Evolutionary conservation across 2,888 invertebrate species (phyloP).

Genomic region (Thecophora atra): DNA sequence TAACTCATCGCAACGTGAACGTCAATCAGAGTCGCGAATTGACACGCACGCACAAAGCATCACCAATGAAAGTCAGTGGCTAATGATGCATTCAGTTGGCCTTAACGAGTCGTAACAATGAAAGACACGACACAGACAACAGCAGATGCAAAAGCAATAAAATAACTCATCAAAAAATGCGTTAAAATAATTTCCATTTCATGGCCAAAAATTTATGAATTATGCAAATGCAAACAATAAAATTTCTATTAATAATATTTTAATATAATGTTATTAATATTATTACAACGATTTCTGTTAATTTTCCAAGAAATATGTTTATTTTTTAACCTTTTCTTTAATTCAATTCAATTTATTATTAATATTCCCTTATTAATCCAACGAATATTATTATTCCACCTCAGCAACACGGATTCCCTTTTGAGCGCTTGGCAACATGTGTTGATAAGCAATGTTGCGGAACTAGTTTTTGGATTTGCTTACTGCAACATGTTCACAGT

Average conservation of each 20-base stretch:
- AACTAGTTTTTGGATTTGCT: too few species aligned
- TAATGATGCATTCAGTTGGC: neutral
- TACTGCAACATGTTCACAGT: too few species aligned
- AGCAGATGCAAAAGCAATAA: neutral
- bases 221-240: too few species aligned
- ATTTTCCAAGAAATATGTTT: neutral
- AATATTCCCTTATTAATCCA: too few species aligned
- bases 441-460: too few species aligned
- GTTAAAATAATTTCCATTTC: neutral
- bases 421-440: too few species aligned
- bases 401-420: too few species aligned
- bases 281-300: neutral
- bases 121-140: too few species aligned
- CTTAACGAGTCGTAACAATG: neutral
- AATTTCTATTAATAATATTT: neutral
- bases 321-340: too few species aligned
- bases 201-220: neutral
- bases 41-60: neutral
- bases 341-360: too few species aligned
- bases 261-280: neutral
- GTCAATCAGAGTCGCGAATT: neutral
- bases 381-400: too few species aligned
- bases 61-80: neutral
- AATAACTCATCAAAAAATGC: neutral
- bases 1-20: too few species aligned